Base-by-base conservation (phyloP, 2,113 vertebrate genomes). In the Stigmatopora argus region DNA sequence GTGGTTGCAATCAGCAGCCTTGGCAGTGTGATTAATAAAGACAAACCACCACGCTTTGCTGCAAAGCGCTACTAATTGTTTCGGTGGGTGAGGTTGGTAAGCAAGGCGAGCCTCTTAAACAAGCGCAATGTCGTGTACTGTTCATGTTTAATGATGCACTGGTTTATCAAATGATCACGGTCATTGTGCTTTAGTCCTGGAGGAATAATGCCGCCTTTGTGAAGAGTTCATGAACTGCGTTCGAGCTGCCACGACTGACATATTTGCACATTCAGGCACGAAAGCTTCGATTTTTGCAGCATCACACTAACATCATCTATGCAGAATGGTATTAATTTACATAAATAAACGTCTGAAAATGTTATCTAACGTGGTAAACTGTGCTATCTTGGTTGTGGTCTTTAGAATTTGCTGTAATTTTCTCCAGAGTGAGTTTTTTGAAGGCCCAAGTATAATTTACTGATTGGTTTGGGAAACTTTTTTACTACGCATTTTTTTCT, bases 1-100 rank as follows among this genome's bases (percentile, higher is more conserved):
- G 66, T 23, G 63, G 65, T 69, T 80, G 73, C 72, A 81, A 87
- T 83, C 74, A 83, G 67, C 58, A 53, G 65, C 52, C 61, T 59
- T 76, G 74, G 72, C 79, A 68, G 70, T 0, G 59, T 71, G 72
- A 83, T 85, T 83, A 78, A 71, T 72, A 53, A 72, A 75, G 74
- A 74, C 71, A 64, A 78, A 79, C 48, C 66, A 66, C 64, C 53
- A 44, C 18, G 68, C 65, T 58, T 60, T 56, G 60, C 77, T 49
- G 67, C 47, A 63, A 38, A 11, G 10, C 18, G 41, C 41, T 46
- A 21, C 59, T 45, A 61, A 61, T 61, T 61, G 67, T 76, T 69
- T 60, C 31, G 26, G 45, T 51, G 19, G 14, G 26, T 21, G 18
- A 10, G 45, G 10, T 23, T 17, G 21, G 62, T 11, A 67, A 66